Evolutionary conservation across 2,888 invertebrate species (phyloP), one percentile per base, ranked within the genome.

Genomic region (Platycnemis pennipes): DNA sequence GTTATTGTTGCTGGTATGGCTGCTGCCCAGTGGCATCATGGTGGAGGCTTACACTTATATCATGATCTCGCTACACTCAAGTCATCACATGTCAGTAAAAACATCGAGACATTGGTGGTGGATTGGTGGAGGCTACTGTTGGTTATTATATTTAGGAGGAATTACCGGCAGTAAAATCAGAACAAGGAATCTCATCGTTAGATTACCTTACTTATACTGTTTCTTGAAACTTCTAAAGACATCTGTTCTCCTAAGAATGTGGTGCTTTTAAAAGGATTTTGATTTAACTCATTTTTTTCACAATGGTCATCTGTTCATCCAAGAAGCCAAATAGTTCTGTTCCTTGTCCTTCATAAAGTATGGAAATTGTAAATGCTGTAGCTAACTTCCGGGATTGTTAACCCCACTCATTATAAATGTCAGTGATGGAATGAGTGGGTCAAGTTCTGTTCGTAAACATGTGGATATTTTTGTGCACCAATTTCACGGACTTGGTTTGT

Each of bases 11-110:
- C 91, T 91, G 91, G 63, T 91, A 44, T 63, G 56, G 91, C 91
- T 91, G 91, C 91, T 91, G 91, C 91, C 91, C 91, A 26, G 91
- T 91, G 91, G 91, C 91, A 91, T 91, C 91, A 91, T 91, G 91
- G 91, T 91, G 91, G 91, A 91, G 91, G 91, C 91, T 91, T 91
- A 91, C 91, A 91, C 63, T 56, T 91, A 16, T 63, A 37, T 77
- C 77, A 77, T 37, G 37, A 42, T 63, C 53, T 89, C 91, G 42
- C 44, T 63, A 91, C 89, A 89, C 69, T 63, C 44, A 37, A n/a
- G 26, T 63, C 91, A 69, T 44, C 91, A 91, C n/a, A 63, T n/a
- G n/a, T n/a, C 44, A 37, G 63, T 22, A 37, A 11, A 37, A 91
- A 63, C n/a, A 37, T 56, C 89, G 26, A 63, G 56, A 91, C 44